These are phyloP conservation scores for Nanorana parkeri DNA, from an alignment of 2,113 vertebrate species.

Conservation along the genomic window DNA sequence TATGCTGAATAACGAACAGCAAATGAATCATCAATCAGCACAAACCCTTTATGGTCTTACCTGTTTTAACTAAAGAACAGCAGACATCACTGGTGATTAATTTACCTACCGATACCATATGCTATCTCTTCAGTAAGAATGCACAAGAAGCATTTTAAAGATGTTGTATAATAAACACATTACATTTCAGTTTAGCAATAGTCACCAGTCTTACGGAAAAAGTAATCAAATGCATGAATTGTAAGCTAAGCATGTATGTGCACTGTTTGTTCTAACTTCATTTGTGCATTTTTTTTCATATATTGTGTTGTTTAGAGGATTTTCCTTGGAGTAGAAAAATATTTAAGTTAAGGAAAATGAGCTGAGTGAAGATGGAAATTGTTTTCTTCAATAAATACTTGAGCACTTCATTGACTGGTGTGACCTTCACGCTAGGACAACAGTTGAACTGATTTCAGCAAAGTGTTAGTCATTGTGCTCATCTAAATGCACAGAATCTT, in stretches of 20 bases:
- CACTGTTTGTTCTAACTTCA: not conserved
- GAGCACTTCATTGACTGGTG: slow-evolving; percentile 36
- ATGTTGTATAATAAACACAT: not conserved
- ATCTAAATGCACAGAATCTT: slow-evolving; percentile 53
- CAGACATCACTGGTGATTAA: not conserved
- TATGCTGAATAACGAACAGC: no score
- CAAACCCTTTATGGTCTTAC: no score
- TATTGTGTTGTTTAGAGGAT: not conserved
- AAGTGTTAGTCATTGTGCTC: slow-evolving; percentile 40
- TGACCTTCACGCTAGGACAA: slow-evolving; percentile 53
- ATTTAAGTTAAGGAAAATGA: not conserved
- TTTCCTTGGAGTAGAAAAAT: not conserved
- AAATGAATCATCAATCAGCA: no score
- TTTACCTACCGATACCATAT: not conserved
- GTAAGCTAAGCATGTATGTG: not conserved
- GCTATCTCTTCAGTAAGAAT: not conserved
- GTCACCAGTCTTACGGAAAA: not conserved
- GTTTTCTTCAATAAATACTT: slow-evolving; percentile 24
- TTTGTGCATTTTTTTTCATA: not conserved
- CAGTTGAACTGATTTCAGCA: slow-evolving; percentile 37
- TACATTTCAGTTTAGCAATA: not conserved
- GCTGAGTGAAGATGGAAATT: slow-evolving; percentile 20
- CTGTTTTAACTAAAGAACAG: not conserved
- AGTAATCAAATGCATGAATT: not conserved
- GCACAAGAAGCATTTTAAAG: not conserved